Evolutionary conservation across 1,140 invertebrate genomes (phyloP).

Genomic region (Plutomurus gul): DNA sequence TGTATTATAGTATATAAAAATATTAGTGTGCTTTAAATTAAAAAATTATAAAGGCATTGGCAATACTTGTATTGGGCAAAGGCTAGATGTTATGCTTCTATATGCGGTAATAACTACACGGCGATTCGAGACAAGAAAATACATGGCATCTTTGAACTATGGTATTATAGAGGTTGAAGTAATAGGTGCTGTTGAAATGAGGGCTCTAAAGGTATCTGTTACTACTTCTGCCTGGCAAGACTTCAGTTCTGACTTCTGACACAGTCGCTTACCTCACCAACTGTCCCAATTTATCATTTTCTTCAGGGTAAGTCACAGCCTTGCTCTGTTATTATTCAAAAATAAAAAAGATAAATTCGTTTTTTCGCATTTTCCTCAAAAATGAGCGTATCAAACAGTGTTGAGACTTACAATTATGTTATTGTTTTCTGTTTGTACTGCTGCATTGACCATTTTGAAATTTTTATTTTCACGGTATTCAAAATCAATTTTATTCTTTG

Average conservation of each 20-base stretch:
- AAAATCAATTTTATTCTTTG: neutral
- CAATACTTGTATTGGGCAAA: too few species aligned
- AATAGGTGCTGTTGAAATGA: neutral
- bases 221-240: conserved; percentile 7
- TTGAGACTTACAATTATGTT: conserved; percentile 33
- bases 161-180: neutral
- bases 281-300: conserved; percentile 54
- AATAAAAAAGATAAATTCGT: neutral
- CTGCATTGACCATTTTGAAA: conserved; percentile 29
- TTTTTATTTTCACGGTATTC: neutral
- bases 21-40: too few species aligned
- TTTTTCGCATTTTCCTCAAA: neutral
- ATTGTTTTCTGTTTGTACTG: conserved; percentile 45
- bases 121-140: neutral
- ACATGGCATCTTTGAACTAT: conserved; percentile 13
- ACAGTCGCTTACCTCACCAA: conserved; percentile 40
- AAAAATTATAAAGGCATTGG: too few species aligned
- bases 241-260: conserved; percentile 11
- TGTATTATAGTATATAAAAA: too few species aligned
- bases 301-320: conserved; percentile 46
- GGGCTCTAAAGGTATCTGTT: neutral
- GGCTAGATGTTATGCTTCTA: too few species aligned
- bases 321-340: conserved; percentile 4
- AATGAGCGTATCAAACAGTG: neutral
- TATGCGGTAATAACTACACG: too few species aligned